These are phyloP conservation scores for Nannoperca australis DNA, from an alignment of 2,797 vertebrate species.

Conservation along the genomic window DNA sequence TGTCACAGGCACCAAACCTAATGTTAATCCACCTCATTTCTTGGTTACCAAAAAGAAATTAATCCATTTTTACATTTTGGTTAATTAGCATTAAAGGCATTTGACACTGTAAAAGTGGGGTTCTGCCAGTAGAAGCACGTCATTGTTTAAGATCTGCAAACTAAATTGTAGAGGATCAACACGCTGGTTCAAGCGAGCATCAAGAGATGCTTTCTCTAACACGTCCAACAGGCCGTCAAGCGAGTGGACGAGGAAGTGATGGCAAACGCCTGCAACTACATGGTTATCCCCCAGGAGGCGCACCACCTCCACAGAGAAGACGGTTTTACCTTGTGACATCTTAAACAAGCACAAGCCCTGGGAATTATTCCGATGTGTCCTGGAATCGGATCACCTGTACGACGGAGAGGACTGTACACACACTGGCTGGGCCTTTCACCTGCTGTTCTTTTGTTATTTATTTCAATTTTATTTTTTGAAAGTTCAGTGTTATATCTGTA, in stretches of 20 bases:
- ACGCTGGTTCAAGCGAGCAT: background rate
- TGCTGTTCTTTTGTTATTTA: background rate
- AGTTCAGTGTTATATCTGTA: background rate
- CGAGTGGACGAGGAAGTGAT: background rate
- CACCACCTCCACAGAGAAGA: background rate
- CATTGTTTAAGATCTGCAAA: background rate
- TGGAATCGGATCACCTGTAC: background rate
- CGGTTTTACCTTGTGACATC: background rate
- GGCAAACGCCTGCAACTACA: background rate
- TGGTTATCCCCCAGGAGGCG: background rate
- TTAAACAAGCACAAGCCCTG: background rate
- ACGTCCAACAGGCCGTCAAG: background rate
- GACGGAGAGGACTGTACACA: conserved; percentile 4
- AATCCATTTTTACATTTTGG: conserved; percentile 9
- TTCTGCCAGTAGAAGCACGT: conserved; percentile 12
- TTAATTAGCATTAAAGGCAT: conserved; percentile 4
- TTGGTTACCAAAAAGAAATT: background rate
- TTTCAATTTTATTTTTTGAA: background rate
- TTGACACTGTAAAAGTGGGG: conserved; percentile 1
- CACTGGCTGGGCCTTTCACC: conserved; percentile 8
- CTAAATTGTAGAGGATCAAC: conserved; percentile 1
- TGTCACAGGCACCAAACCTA: background rate
- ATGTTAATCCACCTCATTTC: background rate
- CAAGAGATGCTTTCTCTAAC: background rate
- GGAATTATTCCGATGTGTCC: background rate